Conservation (phyloP, 2,888 invertebrate genomes). For the Heteropelma amictum region DNA sequence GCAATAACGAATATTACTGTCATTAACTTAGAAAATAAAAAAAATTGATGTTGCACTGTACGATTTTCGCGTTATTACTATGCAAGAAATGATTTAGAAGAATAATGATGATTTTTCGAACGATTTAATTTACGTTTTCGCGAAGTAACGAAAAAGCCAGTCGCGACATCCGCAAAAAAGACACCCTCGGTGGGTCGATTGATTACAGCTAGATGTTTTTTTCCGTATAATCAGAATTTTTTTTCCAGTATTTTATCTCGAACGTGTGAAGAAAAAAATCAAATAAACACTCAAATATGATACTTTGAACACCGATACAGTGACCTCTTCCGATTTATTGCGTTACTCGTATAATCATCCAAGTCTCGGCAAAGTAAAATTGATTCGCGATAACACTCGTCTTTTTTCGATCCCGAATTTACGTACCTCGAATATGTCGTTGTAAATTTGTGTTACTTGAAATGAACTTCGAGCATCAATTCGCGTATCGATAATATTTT, state of each 20-base stretch:
- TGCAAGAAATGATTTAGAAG: too few relatives aligned
- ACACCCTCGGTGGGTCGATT: not conserved
- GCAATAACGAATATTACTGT: too few relatives aligned
- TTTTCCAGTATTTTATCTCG: conserved; percentile 4
- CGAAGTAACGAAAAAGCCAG: too few relatives aligned
- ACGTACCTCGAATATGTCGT: not conserved
- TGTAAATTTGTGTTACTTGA: not conserved
- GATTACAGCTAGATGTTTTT: not conserved
- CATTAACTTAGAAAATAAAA: too few relatives aligned
- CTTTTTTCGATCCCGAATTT: conserved; percentile 7
- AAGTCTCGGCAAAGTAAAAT: conserved; percentile 1
- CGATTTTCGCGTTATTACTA: too few relatives aligned
- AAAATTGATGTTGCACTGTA: too few relatives aligned
- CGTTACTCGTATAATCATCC: conserved; percentile 12
- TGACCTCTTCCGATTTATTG: conserved; percentile 22
- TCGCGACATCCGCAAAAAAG: too few relatives aligned
- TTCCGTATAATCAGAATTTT: conserved; percentile 7
- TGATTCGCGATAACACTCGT: conserved; percentile 22
- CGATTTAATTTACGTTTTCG: too few relatives aligned
- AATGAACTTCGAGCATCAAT: too few relatives aligned
- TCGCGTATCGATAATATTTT: not conserved
- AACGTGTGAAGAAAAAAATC: not conserved
- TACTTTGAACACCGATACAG: conserved; percentile 36
- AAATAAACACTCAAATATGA: not conserved
- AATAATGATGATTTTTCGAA: too few relatives aligned